Evolutionary conservation across 2,888 invertebrate species (phyloP), one percentile per base, ranked within the genome.

Genomic region (Liodrosophila aerea): DNA sequence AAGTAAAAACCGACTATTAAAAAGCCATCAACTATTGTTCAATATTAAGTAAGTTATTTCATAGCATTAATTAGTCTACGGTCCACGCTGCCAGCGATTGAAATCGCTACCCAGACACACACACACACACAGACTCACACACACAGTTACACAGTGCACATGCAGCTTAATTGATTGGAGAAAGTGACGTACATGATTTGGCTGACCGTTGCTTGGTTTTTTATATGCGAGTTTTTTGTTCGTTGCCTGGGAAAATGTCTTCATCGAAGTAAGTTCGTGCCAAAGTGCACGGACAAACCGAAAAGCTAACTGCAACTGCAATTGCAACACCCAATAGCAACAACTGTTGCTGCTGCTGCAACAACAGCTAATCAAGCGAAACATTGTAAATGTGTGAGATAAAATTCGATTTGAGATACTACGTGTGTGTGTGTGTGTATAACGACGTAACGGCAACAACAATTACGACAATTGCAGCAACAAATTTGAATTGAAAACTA

Each of bases 21-120:
- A 78, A 84, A 52, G 54, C 52, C 78, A 85, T 78, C 75, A 81
- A 56, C 64, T 75, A 81, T 85, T 78, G 82, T 81, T 82, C 73
- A 81, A 78, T 81, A 84, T 84, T 74, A 81, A 77, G 85, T 77
- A 81, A 77, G 85, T 78, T 78, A 78, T 78, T 78, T 78, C 72
- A 76, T 72, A 72, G 74, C 72, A 68, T 65, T 81, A 84, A 77
- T 74, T 77, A 77, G 74, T 59, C 50, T 50, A 51, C 31, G 15
- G 36, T 22, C 22, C 22, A 64, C 54, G 58, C 54, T 64, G 52
- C 57, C 47, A 64, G 65, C 60, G 72, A 81, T 78, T 78, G 75
- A 84, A 64, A 74, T 74, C 77, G 74, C 53, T 59, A 60, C 54
- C 31, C 51, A 58, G 31, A 31, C 40, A 27, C 30, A 29, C 18